A percentile compares a stretch with the other conserved stretches of the same genome.
These are phyloP conservation scores for Scytalopus superciliaris DNA, from an alignment of 2,113 vertebrate species.

Conservation along the genomic window DNA sequence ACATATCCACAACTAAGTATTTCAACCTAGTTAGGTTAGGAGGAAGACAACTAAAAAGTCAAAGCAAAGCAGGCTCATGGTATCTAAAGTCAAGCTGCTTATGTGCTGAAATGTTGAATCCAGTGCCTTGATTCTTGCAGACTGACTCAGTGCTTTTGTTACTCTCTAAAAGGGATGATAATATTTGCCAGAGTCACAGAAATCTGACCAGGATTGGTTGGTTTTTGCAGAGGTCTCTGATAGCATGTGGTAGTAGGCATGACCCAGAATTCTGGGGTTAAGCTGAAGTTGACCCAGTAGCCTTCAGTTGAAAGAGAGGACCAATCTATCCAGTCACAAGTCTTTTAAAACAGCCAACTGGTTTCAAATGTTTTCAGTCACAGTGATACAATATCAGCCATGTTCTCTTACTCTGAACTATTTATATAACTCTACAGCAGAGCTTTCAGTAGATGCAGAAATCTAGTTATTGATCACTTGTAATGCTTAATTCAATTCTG, in stretches of 20 bases:
- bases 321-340: not conserved
- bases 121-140: not conserved
- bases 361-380: not conserved
- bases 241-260: not conserved
- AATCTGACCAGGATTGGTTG: not conserved
- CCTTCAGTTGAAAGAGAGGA: not conserved
- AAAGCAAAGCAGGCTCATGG: not conserved
- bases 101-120: not conserved
- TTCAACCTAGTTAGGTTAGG: not conserved
- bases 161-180: not conserved
- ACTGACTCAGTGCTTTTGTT: not conserved
- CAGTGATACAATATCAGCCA: not conserved
- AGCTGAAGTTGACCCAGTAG: not conserved
- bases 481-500: constrained; percentile 30
- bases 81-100: not conserved
- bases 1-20: not conserved
- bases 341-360: not conserved
- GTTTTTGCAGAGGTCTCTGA: not conserved
- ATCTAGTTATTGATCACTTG: constrained; percentile 46
- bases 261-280: not conserved
- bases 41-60: not conserved
- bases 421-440: not conserved
- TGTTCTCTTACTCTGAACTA: not conserved
- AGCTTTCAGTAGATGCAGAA: constrained; percentile 11
- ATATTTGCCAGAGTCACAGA: not conserved